Evolutionary conservation across 2,888 invertebrate genomes (phyloP), one percentile per base, ranked within the genome.

Genomic region (Platycnemis pennipes): DNA sequence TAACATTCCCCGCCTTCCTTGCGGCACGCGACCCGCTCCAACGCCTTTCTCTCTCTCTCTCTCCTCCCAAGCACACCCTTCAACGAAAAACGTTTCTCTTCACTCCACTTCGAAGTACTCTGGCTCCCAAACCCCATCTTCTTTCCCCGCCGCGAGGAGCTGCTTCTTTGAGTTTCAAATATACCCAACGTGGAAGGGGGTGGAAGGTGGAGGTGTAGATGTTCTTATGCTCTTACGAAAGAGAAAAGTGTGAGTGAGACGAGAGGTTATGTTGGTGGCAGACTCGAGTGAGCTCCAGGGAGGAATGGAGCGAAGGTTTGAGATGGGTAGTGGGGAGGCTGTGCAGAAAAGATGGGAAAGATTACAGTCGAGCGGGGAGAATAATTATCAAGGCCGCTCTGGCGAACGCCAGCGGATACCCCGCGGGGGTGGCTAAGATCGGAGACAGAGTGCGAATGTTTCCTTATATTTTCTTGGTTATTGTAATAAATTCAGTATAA

Each of bases 1-100:
- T 89, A 88, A 45, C 88, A 88, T 88, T 88, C 44, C 87, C 87
- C 88, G 45, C 88, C n/a, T 88, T 56, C 89, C 89, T 89, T 56
- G 53, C 26, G 22, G 19, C 63, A 22, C n/a, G n/a, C n/a, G n/a
- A n/a, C n/a, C n/a, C n/a, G n/a, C n/a, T n/a, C n/a, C n/a, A n/a
- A n/a, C n/a, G 22, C 63, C 63, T 19, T 63, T 63, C 26, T 26
- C 63, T 63, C 63, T 63, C 26, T 63, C 19, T 42, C 87, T 88
- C 88, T 88, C 46, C 88, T 37, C 88, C 46, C 13, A 22, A 5
- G 87, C 13, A n/a, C 87, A 26, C 45, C 88, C 56, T 22, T 22
- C 56, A 56, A 22, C 19, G 22, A 16, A 22, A 22, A 56, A 16
- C 22, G 22, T 11, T 0, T 56, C 56, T 22, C 22, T 56, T 16